These are phyloP conservation scores for Brachirus orientalis DNA, from an alignment of 2,113 vertebrate genomes.

Conservation along the genomic window DNA sequence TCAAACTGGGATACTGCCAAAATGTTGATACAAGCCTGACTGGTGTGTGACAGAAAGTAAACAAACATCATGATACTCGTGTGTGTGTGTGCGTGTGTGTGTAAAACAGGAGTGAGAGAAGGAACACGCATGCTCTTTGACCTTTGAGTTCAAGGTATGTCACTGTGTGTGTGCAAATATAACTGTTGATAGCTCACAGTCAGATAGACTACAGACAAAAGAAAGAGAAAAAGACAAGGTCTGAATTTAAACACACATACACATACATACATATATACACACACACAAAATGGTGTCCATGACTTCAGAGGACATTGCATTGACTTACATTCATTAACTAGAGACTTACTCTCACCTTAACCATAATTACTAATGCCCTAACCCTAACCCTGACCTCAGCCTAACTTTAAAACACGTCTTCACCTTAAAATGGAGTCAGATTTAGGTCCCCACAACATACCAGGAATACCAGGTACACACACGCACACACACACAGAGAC, in stretches of 20 bases:
- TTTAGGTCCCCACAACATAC: no score
- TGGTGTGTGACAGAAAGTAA: conserved; percentile 44
- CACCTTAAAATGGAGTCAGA: no score
- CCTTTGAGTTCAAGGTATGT: conserved; percentile 53
- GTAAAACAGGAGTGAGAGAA: conserved; percentile 9
- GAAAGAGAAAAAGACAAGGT: not conserved
- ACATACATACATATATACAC: no score
- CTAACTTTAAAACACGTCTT: no score
- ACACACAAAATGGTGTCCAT: no score
- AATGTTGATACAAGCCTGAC: conserved; percentile 48
- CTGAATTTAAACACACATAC: not conserved
- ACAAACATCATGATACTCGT: conserved; percentile 38
- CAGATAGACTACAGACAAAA: conserved; percentile 3
- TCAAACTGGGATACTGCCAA: conserved; percentile 20
- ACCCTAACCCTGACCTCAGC: no score
- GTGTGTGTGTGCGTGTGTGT: conserved; percentile 17
- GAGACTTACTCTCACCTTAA: no score
- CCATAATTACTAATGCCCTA: no score
- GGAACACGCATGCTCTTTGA: conserved; percentile 63
- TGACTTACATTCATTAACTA: no score
- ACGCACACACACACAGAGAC: conserved; percentile 22
- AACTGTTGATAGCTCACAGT: conserved; percentile 16
- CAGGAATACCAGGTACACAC: no score
- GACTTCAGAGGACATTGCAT: no score
- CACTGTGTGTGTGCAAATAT: conserved; percentile 9